These are phyloP conservation scores for Botrylloides violaceus DNA, from an alignment of 23 tunicate species.

Conservation along the genomic window DNA sequence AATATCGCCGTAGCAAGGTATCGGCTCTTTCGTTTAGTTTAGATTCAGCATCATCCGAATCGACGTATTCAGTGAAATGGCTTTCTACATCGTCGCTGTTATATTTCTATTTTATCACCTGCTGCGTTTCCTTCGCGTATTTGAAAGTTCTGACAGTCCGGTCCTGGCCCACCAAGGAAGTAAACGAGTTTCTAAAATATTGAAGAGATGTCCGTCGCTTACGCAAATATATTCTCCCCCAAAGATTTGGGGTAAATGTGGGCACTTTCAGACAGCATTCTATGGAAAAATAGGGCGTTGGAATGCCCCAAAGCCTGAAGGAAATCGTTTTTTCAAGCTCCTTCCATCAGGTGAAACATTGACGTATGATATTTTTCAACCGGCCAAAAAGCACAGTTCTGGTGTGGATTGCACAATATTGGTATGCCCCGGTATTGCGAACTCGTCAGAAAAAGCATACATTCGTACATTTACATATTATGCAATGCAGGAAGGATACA, in stretches of 20 bases:
- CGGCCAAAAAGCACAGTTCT: conserved; percentile 12
- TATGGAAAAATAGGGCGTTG: conserved; percentile 73
- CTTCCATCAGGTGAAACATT: conserved; percentile 45
- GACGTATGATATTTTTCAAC: conserved; percentile 68
- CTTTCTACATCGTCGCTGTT: no score
- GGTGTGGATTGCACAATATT: conserved; percentile 53
- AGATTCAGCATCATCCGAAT: no score
- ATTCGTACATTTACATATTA: conserved; percentile 59
- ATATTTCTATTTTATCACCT: no score
- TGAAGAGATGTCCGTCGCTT: conserved; percentile 43
- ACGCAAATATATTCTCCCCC: conserved; percentile 59
- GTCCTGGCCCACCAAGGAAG: neutral
- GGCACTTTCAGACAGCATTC: conserved; percentile 71
- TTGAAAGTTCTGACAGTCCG: conserved; percentile 1
- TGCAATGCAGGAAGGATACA: conserved; percentile 31
- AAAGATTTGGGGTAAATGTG: conserved; percentile 67
- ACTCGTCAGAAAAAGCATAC: conserved; percentile 81
- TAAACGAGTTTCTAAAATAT: conserved; percentile 5
- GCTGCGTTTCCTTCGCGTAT: conserved; percentile 14
- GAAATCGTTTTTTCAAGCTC: conserved; percentile 34
- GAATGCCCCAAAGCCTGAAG: conserved; percentile 51
- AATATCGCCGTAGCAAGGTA: no score
- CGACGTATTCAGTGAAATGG: no score
- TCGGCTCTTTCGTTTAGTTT: no score
- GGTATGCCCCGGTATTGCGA: conserved; percentile 82